Evolutionary conservation across 2,113 vertebrate genomes (phyloP), one percentile per base, ranked within the genome.

Genomic region (Bufo gargarizans): DNA sequence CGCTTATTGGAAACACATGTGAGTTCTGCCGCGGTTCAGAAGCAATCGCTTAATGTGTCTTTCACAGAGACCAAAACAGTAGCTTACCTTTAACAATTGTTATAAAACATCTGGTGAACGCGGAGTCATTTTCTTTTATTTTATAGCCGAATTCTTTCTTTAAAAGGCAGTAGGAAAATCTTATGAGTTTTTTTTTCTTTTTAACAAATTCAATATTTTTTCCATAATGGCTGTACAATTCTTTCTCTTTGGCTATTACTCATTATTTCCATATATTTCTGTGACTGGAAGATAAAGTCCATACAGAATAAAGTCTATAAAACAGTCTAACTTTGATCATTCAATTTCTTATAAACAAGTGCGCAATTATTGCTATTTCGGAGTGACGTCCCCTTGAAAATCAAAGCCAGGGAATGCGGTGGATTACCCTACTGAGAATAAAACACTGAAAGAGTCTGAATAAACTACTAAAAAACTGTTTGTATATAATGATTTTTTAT

Each of bases 61-160:
- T 93, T 92, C 89, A 92, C 91, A 58, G 50, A 92, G 91, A 90
- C 91, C 92, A 84, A 92, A 94, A 93, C 93, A 93, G 94, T 95
- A 95, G 93, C 93, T 92, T 91, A 89, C 89, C 90, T 89, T 93
- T 91, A 92, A 90, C 91, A 90, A 92, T 92, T 93, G 91, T 92
- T 95, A 90, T 86, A 91, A 92, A 94, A 94, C 94, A 95, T 95
- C 95, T 95, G 95, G 92, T 92, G 65, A 49, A 84, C 45, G 76
- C 91, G 88, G 90, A 90, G 87, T 89, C 93, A 91, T 89, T 92
- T 94, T 92, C 92, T 93, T 91, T 82, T 85, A 69, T 49, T 94
- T 95, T 95, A 93, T 92, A 91, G 94, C 91, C 79, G 92, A 91
- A 93, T 94, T 93, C 89, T 91, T 94, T 92, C 92, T 94, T 94